Evolutionary conservation across 2,797 vertebrate species (phyloP).

Genomic region (Morelia viridis): DNA sequence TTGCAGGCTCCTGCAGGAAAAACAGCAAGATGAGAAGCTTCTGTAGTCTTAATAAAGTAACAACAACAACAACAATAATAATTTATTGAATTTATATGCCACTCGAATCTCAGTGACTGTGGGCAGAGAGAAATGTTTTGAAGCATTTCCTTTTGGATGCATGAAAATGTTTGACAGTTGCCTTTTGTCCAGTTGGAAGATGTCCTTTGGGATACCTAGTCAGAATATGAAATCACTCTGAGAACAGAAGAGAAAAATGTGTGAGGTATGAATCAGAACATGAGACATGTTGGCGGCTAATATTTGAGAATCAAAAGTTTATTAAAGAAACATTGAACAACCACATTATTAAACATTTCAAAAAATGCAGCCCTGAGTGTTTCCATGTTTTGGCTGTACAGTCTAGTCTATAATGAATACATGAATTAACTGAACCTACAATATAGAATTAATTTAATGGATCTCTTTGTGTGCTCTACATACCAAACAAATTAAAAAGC

Average conservation of each 20-base stretch:
- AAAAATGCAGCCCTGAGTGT: constrained; percentile 1
- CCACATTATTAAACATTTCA: not conserved
- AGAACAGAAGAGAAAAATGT: not conserved
- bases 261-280: not conserved
- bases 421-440: not conserved
- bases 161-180: not conserved
- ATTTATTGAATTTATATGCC: not conserved
- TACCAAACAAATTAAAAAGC: constrained; percentile 5
- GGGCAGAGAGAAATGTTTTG: not conserved
- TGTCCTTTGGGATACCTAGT: not conserved
- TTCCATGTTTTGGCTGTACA: not conserved
- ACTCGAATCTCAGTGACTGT: not conserved
- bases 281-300: not conserved
- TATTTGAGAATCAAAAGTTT: not conserved
- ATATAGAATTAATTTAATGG: constrained; percentile 13
- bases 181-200: not conserved
- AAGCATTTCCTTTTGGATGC: not conserved
- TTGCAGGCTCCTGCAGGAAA: not conserved
- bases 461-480: not conserved
- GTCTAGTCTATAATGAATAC: not conserved
- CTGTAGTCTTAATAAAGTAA: not conserved
- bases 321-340: not conserved
- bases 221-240: not conserved
- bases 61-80: not conserved
- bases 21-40: not conserved